These are phyloP conservation scores for Toxonevra muliebris DNA, from an alignment of 2,888 invertebrate genomes.

Conservation along the genomic window DNA sequence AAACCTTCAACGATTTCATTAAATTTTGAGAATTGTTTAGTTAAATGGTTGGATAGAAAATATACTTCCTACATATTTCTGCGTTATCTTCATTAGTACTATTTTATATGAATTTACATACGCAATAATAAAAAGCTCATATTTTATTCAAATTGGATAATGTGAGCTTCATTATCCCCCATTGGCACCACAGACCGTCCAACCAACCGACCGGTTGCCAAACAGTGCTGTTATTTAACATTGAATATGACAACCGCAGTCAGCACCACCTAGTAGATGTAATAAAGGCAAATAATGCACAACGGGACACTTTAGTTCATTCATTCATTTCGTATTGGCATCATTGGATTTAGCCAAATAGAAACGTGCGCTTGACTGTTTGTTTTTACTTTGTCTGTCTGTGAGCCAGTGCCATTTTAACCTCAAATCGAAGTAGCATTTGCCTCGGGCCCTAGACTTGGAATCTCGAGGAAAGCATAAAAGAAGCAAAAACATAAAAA, in stretches of 20 bases:
- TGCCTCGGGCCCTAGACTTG: no score
- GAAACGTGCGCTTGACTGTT: neutral
- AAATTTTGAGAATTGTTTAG: no score
- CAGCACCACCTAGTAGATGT: neutral
- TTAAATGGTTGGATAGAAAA: neutral
- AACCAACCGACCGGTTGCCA: no score
- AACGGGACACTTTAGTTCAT: conserved; percentile 43
- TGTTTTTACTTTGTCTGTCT: neutral
- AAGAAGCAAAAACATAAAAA: no score
- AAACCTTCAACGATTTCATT: no score
- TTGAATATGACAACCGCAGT: neutral
- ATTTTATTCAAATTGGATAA: conserved; percentile 62
- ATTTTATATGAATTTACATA: neutral
- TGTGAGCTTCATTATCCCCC: conserved; percentile 45
- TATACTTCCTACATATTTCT: neutral
- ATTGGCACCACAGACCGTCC: neutral
- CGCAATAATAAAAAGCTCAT: conserved; percentile 56
- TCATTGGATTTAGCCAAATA: conserved; percentile 27
- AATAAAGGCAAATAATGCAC: conserved; percentile 37
- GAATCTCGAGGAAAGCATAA: no score
- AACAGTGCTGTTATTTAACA: no score
- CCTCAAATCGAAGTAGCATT: no score
- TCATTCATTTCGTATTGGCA: conserved; percentile 36
- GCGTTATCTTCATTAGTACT: neutral
- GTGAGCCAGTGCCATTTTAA: no score